Percentiles rank a stretch among this genome's conserved stretches.
These are phyloP conservation scores for Scatophagus argus DNA, from an alignment of 2,113 vertebrate genomes.

Conservation along the genomic window DNA sequence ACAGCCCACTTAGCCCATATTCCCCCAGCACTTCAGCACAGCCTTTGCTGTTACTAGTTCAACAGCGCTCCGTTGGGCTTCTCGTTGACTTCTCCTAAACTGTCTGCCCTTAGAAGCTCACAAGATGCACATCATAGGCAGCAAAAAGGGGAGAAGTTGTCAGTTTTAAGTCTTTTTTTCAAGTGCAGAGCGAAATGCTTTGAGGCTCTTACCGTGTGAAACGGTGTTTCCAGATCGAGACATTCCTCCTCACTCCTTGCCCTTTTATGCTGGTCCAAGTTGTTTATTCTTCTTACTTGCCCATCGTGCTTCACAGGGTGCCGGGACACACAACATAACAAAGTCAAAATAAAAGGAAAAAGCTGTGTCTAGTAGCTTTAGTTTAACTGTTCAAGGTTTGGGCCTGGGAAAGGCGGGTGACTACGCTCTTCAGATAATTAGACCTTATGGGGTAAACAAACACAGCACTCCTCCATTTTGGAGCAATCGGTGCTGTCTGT, in stretches of 20 bases:
- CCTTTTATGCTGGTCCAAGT: constrained; percentile 62
- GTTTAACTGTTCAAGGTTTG: constrained; percentile 49
- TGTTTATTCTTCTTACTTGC: constrained; percentile 36
- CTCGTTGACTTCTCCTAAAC: constrained; percentile 57
- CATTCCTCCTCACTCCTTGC: constrained; percentile 26
- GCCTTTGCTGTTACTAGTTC: constrained; percentile 60
- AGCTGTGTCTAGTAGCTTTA: constrained; percentile 22
- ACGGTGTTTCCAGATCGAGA: constrained; percentile 40
- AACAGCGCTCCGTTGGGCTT: constrained; percentile 49
- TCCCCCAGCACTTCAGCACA: constrained; percentile 47
- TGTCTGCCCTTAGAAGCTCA: constrained; percentile 46
- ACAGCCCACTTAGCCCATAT: constrained; percentile 63
- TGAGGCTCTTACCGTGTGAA: constrained; percentile 52
- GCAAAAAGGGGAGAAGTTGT: constrained; percentile 42
- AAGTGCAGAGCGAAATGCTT: constrained; percentile 61
- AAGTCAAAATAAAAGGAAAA: constrained; percentile 36
- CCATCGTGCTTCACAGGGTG: constrained; percentile 33
- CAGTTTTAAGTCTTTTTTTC: constrained; percentile 59
- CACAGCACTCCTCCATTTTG: constrained; percentile 47
- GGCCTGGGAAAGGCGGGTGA: not conserved
- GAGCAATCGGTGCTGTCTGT: constrained; percentile 37
- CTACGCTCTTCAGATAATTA: constrained; percentile 60
- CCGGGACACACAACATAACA: constrained; percentile 30
- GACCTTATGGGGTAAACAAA: constrained; percentile 69
- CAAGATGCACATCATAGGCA: constrained; percentile 63